Conservation (phyloP, 2,113 vertebrate genomes). For the Solea senegalensis region DNA sequence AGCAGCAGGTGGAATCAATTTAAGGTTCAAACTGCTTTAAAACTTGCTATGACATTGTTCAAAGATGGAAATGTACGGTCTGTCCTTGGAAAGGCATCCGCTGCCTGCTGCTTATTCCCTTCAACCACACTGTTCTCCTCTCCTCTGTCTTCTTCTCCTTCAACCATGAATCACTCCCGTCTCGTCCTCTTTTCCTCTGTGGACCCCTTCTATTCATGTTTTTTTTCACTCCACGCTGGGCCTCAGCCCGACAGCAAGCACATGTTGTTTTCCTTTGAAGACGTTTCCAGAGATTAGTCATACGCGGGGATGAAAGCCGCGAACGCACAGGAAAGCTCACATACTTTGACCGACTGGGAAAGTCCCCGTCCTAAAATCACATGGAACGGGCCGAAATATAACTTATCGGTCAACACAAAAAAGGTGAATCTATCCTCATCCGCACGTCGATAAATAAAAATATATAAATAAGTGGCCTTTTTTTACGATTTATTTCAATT, state of each 20-base stretch:
- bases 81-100: neutral
- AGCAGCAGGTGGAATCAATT: neutral
- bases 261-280: slow-evolving; percentile 32
- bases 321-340: neutral
- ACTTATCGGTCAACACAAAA: too few relatives aligned
- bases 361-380: neutral
- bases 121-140: neutral
- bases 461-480: too few relatives aligned
- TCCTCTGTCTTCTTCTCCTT: neutral
- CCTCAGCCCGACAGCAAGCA: slow-evolving; percentile 15
- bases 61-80: neutral
- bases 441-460: too few relatives aligned
- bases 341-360: neutral
- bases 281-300: slow-evolving; percentile 16
- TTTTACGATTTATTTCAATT: too few relatives aligned
- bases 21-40: too few relatives aligned
- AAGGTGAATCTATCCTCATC: too few relatives aligned
- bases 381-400: too few relatives aligned
- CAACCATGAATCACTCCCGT: neutral
- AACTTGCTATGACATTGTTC: neutral
- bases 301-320: slow-evolving; percentile 9
- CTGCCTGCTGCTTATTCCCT: too few relatives aligned
- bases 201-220: slow-evolving; percentile 7
- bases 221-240: slow-evolving; percentile 10
- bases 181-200: slow-evolving; percentile 4